phyloP scores from a whole-genome alignment of 2,113 vertebrate species.

The Prinia subflava region DNA sequence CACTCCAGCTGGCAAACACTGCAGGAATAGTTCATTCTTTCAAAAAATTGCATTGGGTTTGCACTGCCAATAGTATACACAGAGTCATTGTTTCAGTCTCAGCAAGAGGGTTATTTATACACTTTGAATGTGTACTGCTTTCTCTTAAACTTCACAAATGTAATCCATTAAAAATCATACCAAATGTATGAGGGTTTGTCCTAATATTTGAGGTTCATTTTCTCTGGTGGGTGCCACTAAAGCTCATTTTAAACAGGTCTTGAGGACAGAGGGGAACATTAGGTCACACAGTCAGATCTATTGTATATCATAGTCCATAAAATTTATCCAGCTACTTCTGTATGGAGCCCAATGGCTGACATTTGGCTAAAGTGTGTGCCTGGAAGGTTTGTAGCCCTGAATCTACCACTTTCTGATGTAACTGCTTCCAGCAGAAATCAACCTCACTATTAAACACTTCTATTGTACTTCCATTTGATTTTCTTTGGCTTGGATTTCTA shows the following conservation, averaged over 20 bases:
- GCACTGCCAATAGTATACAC: conserved; percentile 34
- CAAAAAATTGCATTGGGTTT: not conserved
- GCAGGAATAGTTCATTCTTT: conserved; percentile 34
- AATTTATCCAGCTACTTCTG: not conserved
- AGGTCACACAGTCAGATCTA: not conserved
- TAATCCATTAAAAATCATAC: not conserved
- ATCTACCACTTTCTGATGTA: not conserved
- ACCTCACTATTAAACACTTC: conserved; percentile 1
- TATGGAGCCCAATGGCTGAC: not conserved
- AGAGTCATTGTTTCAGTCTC: conserved; percentile 54
- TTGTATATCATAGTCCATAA: not conserved
- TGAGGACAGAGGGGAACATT: not conserved
- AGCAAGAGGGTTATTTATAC: conserved; percentile 53
- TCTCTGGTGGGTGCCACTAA: not conserved
- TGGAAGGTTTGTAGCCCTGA: conserved; percentile 1
- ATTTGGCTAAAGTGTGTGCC: not conserved
- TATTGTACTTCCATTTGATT: conserved; percentile 18
- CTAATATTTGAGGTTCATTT: not conserved
- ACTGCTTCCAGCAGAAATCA: conserved; percentile 43
- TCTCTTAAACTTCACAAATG: not conserved
- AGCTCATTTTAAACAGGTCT: not conserved
- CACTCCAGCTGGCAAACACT: conserved; percentile 43
- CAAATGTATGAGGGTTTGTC: not conserved
- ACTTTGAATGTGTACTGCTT: not conserved
- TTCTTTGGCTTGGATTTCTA: conserved; percentile 38